phyloP scores from a whole-genome alignment of 2,113 vertebrate species.

The Paramormyrops kingsleyae region DNA sequence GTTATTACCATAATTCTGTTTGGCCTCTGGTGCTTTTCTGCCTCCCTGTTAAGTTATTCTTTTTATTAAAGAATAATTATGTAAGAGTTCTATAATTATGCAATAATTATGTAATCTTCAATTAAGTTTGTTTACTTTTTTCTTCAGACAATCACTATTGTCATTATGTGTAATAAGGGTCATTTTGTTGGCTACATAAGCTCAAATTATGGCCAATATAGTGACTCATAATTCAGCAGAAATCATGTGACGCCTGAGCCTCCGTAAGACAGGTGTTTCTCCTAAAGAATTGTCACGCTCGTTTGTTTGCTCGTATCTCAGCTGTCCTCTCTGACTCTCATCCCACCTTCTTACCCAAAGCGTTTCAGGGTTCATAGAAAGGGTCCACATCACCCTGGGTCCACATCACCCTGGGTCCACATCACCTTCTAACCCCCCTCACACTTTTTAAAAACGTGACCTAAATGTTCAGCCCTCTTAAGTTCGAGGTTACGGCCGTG shows the following conservation, averaged over 20 bases:
- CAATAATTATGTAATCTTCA: conserved; percentile 16
- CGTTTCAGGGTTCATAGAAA: not conserved
- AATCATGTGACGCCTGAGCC: not conserved
- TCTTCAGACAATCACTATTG: not conserved
- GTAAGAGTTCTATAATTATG: conserved; percentile 13
- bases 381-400: not conserved
- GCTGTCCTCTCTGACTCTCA: not conserved
- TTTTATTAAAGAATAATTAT: conserved; percentile 11
- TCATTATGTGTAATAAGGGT: not conserved
- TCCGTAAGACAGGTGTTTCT: not conserved
- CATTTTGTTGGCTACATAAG: not conserved
- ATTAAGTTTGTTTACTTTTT: not conserved
- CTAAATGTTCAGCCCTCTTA: not conserved
- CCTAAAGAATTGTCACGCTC: not conserved
- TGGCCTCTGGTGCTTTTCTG: not conserved
- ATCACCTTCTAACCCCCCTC: not conserved
- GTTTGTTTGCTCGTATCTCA: not conserved
- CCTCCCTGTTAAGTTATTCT: not conserved
- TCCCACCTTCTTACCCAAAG: not conserved
- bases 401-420: not conserved
- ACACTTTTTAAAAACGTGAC: not conserved
- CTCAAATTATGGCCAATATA: not conserved
- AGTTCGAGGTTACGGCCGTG: not conserved
- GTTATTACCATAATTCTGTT: not conserved
- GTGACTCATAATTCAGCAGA: not conserved